phyloP scores from a whole-genome alignment of 1,140 invertebrate genomes.

The Drosophila eugracilis region DNA sequence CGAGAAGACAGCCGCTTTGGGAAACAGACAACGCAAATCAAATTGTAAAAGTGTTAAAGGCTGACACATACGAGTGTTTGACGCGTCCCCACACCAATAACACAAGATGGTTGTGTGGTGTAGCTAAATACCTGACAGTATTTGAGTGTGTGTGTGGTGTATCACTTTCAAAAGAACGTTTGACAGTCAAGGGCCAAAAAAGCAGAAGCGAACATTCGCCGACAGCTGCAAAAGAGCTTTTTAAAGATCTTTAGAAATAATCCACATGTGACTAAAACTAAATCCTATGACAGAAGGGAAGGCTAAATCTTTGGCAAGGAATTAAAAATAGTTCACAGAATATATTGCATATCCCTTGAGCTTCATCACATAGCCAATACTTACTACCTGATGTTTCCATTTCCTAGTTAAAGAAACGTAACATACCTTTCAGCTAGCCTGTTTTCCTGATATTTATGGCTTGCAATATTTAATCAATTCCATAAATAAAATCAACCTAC shows the following conservation, averaged over 20 bases:
- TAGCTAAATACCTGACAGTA: conserved; percentile 10
- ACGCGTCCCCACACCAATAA: conserved; percentile 15
- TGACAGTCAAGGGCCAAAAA: conserved; percentile 49
- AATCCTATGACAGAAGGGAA: not conserved
- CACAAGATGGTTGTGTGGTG: conserved; percentile 1
- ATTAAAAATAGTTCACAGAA: conserved; percentile 4
- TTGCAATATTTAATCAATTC: conserved; percentile 19
- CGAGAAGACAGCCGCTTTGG: conserved; percentile 41
- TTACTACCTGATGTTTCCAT: not conserved
- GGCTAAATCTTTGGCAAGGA: not conserved
- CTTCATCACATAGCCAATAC: not conserved
- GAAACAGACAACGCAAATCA: conserved; percentile 54
- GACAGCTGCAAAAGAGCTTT: conserved; percentile 49
- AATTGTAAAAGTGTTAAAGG: conserved; percentile 63
- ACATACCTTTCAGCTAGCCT: not conserved
- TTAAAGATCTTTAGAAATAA: conserved; percentile 30
- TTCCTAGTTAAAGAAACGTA: not conserved
- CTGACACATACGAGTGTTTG: conserved; percentile 63
- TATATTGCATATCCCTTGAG: not conserved
- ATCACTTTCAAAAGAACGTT: conserved; percentile 60
- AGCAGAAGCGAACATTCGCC: conserved; percentile 34
- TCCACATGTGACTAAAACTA: not conserved
- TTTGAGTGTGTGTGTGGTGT: conserved; percentile 21
- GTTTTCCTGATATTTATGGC: not conserved
- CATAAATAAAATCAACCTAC: conserved; percentile 13